Evolutionary conservation across 2,888 invertebrate species (phyloP), one percentile per base, ranked within the genome.

Genomic region (Aphrophora alni): DNA sequence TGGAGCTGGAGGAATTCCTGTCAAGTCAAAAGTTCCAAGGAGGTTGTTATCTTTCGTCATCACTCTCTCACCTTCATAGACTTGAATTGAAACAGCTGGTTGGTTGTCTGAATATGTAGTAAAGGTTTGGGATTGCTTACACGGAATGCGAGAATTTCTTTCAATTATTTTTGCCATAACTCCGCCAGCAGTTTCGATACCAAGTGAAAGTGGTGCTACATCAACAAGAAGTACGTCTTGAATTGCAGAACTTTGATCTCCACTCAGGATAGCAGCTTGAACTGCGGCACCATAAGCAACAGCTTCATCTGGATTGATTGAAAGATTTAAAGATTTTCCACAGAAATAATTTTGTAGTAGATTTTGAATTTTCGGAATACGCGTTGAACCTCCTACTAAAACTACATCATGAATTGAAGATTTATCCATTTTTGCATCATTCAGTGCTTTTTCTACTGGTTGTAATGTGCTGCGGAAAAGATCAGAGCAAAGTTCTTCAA

Each of bases 31-130:
- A 25, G 93, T 95, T 44, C 95, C 95, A 76, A 96, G 88, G 2
- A 95, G 89, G 86, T 97, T 96, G 88, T 97, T 97, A 87, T 97
- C 97, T 87, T 93, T 96, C 14, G 97, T 97, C 95, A 97, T 94
- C 27, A 95, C 93, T 69, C 95, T 89, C 88, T 95, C 95, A 33
- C 95, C 95, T 87, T 95, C 96, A 86, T 93, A 95, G 5, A 96
- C 94, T 89, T 95, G 95, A 85, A 97, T 95, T 44, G 95, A 93
- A 0, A 97, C 97, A 51, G 95, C 95, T 28, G 95, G 94, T 87
- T 98, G 98, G 86, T 97, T 97, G 88, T 98, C 97, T 24, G 95
- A 90, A 87, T 97, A 97, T 0, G 98, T 98, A 5, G 97, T 95
- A 87, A 98, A 98, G 0, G 92, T 93, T 84, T 92, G 91, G 0